These are phyloP conservation scores for Alviniconcha marisindica DNA, from an alignment of 1,140 invertebrate species.

Conservation along the genomic window DNA sequence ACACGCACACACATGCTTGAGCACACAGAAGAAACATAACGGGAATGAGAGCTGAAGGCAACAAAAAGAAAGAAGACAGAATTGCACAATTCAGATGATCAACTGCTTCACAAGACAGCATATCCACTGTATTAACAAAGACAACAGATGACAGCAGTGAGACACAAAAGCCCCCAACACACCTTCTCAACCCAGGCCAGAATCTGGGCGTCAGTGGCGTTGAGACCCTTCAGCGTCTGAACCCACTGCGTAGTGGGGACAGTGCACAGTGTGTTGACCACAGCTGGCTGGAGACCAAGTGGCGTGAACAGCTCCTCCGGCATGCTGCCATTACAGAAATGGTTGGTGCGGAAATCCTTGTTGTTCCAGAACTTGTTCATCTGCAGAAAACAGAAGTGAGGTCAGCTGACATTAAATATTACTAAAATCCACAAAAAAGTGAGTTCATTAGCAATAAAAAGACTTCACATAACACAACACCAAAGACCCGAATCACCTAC, in stretches of 20 bases:
- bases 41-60: too few relatives aligned
- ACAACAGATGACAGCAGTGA: neutral
- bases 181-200: slow-evolving; percentile 4
- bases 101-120: neutral
- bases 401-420: too few relatives aligned
- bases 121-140: neutral
- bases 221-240: neutral
- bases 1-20: too few relatives aligned
- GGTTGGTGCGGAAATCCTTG: neutral
- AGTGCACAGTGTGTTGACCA: neutral
- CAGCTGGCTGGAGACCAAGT: neutral
- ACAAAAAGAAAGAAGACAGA: too few relatives aligned
- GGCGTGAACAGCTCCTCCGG: slow-evolving; percentile 1
- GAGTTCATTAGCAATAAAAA: too few relatives aligned
- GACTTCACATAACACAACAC: too few relatives aligned
- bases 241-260: slow-evolving; percentile 17
- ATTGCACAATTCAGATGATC: too few relatives aligned
- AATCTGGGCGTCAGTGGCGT: slow-evolving; percentile 26
- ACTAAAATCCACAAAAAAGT: neutral
- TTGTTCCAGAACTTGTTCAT: slow-evolving; percentile 19
- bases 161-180: neutral
- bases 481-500: too few relatives aligned
- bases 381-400: slow-evolving; percentile 13
- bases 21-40: too few relatives aligned
- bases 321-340: slow-evolving; percentile 6